Percentiles rank a stretch among this genome's conserved stretches.
phyloP scores from a whole-genome alignment of 1,140 invertebrate species.

The Brachionus sp. region DNA sequence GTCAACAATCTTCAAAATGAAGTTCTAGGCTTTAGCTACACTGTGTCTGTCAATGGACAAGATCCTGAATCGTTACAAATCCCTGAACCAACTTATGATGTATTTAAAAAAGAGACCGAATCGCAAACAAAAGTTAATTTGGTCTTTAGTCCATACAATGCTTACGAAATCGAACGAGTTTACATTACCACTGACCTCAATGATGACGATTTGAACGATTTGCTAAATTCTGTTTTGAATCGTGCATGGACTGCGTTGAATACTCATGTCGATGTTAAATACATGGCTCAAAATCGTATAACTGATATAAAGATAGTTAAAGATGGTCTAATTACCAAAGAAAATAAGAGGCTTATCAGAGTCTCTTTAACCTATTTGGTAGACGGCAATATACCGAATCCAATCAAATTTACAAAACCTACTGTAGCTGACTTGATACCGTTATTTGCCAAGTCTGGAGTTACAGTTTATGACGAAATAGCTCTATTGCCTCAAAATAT shows the following conservation, averaged over 20 bases:
- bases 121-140: not conserved
- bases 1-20: not conserved
- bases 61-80: conserved; percentile 1
- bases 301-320: not conserved
- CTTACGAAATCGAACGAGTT: conserved; percentile 23
- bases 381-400: conserved; percentile 25
- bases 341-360: not conserved
- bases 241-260: not conserved
- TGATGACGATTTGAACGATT: not conserved
- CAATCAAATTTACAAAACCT: conserved; percentile 20
- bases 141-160: conserved; percentile 18
- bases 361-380: conserved; percentile 28
- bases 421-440: not conserved
- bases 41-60: conserved; percentile 39
- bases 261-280: not conserved
- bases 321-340: not conserved
- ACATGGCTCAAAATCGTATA: not conserved
- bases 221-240: not conserved
- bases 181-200: not conserved
- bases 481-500: not conserved
- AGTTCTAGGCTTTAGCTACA: conserved; percentile 29
- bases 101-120: not conserved
- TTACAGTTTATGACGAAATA: not conserved
- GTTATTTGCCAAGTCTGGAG: not conserved
- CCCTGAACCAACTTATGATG: conserved; percentile 1